Conservation (phyloP, 2,797 vertebrate genomes). For the Artibeus jamaicensis region DNA sequence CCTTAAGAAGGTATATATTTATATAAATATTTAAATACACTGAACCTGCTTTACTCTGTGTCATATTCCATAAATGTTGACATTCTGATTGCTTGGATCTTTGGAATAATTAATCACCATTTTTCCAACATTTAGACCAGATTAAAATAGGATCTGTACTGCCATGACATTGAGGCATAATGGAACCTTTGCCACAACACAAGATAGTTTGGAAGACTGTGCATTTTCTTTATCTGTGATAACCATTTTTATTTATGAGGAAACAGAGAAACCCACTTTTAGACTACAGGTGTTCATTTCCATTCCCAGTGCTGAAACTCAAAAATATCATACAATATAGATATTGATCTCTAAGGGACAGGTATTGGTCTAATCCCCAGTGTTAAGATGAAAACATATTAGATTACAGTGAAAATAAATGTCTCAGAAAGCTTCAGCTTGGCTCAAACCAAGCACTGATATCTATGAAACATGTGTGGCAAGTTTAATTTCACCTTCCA, state of each 20-base stretch:
- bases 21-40: constrained; percentile 22
- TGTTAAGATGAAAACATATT: not conserved
- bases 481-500: constrained; percentile 42
- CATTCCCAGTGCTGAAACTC: not conserved
- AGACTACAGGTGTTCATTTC: not conserved
- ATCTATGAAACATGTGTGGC: not conserved
- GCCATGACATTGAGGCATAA: not conserved
- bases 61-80: not conserved
- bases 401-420: not conserved
- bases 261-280: not conserved
- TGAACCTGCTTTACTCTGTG: not conserved
- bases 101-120: not conserved
- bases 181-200: not conserved
- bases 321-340: not conserved
- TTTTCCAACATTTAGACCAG: constrained; percentile 13
- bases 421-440: not conserved
- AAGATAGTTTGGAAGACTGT: not conserved
- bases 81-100: not conserved
- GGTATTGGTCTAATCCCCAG: not conserved
- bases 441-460: not conserved
- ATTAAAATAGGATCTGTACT: not conserved
- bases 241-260: not conserved
- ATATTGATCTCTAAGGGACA: not conserved
- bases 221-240: not conserved
- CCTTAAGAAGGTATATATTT: not conserved